Percentiles rank a stretch among this genome's conserved stretches.
phyloP scores from a whole-genome alignment of 2,113 vertebrate species.

The Eclectus roratus region DNA sequence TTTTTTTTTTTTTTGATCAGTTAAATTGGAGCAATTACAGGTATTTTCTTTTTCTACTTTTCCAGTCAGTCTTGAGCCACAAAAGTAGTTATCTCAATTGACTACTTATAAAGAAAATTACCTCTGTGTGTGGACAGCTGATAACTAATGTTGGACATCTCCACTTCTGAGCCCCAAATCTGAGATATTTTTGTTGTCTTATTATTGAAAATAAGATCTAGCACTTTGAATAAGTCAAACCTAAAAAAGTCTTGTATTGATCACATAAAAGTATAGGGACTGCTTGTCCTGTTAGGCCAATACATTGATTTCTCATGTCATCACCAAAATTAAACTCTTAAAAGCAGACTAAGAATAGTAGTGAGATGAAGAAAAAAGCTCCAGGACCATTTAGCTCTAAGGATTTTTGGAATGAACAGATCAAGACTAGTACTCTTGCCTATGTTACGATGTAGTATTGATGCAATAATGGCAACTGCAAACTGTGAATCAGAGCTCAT shows the following conservation, averaged over 20 bases:
- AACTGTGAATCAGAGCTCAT: neutral
- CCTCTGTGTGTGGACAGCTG: neutral
- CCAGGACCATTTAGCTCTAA: neutral
- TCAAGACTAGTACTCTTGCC: neutral
- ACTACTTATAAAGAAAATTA: neutral
- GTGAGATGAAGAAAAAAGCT: neutral
- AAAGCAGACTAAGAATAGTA: neutral
- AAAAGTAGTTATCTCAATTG: neutral
- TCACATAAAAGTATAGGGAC: accelerated
- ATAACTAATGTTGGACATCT: neutral
- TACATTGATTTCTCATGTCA: neutral
- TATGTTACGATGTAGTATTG: neutral
- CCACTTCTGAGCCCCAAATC: neutral
- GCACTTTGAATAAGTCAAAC: neutral
- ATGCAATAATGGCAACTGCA: neutral
- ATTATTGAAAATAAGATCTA: neutral
- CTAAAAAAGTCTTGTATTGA: neutral
- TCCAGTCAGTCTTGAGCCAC: neutral
- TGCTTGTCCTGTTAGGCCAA: neutral
- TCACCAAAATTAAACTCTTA: neutral
- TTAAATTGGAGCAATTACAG: neutral
- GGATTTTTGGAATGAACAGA: neutral
- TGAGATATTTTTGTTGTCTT: neutral
- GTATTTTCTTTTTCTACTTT: neutral
- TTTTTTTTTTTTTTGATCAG: neutral